These are phyloP conservation scores for Protosalanx chinensis DNA, from an alignment of 2,797 vertebrate species.

Conservation along the genomic window DNA sequence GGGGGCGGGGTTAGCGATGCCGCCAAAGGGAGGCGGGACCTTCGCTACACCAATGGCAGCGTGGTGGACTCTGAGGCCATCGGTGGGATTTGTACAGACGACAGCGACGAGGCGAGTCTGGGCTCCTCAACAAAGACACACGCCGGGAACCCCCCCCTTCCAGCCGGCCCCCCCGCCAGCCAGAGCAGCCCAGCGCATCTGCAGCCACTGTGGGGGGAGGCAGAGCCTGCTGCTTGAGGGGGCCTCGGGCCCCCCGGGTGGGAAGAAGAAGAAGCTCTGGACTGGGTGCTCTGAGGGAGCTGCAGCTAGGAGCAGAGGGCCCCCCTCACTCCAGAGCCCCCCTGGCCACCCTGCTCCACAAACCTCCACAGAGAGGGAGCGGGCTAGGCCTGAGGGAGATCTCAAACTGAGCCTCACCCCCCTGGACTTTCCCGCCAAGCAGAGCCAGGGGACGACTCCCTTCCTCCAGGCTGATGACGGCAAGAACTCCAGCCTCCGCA, in stretches of 20 bases:
- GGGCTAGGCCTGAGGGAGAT: constrained; percentile 18
- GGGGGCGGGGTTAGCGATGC: constrained; percentile 40
- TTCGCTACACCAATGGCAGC: constrained; percentile 71
- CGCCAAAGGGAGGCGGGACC: constrained; percentile 49
- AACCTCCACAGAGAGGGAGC: constrained; percentile 39
- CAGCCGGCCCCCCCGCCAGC: constrained; percentile 47
- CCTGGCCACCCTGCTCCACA: constrained; percentile 24
- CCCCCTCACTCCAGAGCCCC: constrained; percentile 16
- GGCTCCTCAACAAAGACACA: constrained; percentile 39
- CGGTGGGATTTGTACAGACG: constrained; percentile 69
- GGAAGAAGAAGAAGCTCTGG: constrained; percentile 20
- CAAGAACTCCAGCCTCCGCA: constrained; percentile 22
- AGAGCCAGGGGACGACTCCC: constrained; percentile 29
- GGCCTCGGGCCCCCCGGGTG: constrained; percentile 16
- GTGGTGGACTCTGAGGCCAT: constrained; percentile 74
- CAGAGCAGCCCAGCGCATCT: constrained; percentile 54
- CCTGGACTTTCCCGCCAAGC: constrained; percentile 21
- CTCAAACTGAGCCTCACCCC: constrained; percentile 20
- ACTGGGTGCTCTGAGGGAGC: constrained; percentile 34
- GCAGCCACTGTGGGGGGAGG: constrained; percentile 65
- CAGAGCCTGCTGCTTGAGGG: constrained; percentile 38
- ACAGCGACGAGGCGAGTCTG: constrained; percentile 41
- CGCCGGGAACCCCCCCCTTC: constrained; percentile 34
- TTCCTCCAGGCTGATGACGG: constrained; percentile 36
- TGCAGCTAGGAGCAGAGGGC: constrained; percentile 27